Conservation (phyloP, 2,888 invertebrate genomes). For the Notodonta ziczac region DNA sequence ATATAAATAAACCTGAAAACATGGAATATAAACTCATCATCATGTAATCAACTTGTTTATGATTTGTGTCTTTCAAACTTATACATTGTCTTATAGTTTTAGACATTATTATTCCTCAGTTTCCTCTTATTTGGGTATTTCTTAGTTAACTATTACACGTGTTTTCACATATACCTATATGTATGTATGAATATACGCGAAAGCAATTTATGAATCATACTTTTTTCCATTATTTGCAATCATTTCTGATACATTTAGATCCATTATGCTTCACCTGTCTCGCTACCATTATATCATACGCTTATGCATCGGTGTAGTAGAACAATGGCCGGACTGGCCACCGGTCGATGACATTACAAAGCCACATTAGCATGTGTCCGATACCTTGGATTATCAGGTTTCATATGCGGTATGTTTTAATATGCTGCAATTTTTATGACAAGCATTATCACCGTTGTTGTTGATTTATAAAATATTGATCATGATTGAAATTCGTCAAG, state of each 20-base stretch:
- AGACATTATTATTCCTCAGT: too few species aligned
- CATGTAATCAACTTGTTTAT: too few species aligned
- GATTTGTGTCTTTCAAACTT: too few species aligned
- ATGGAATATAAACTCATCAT: too few species aligned
- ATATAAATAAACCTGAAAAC: too few species aligned
- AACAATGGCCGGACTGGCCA: slow-evolving; percentile 46
- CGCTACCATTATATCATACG: slow-evolving; percentile 27
- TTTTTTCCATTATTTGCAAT: background rate
- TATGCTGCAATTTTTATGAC: background rate
- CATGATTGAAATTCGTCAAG: too few species aligned
- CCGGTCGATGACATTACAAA: slow-evolving; percentile 65
- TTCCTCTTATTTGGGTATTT: too few species aligned
- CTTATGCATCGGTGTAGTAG: slow-evolving; percentile 19
- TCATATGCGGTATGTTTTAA: slow-evolving; percentile 17
- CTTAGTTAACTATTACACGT: too few species aligned
- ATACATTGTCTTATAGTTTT: too few species aligned
- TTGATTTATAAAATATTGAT: background rate
- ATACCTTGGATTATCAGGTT: slow-evolving; percentile 36
- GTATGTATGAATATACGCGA: too few species aligned
- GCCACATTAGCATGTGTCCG: slow-evolving; percentile 41
- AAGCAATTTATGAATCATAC: too few species aligned
- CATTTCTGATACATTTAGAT: slow-evolving; percentile 1
- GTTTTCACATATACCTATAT: too few species aligned
- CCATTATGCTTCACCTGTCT: slow-evolving; percentile 21
- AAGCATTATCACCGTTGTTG: background rate